Base-by-base conservation (phyloP, 2,113 vertebrate species). In the Spea multiplicata region DNA sequence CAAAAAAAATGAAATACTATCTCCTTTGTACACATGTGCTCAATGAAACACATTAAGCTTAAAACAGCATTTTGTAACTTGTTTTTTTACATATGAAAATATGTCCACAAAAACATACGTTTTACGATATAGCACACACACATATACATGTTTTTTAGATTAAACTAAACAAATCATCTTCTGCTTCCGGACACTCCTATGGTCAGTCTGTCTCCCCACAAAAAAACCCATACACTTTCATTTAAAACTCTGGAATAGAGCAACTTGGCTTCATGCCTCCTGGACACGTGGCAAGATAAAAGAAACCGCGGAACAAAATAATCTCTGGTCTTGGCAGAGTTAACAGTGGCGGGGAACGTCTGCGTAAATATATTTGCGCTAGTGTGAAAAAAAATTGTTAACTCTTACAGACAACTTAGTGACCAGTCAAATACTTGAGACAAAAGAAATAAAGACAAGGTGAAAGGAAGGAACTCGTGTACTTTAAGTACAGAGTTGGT, bases 271-370 rank as follows among this genome's bases (percentile, higher is more conserved):
- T 66, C 17, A 44, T 9, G 6, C 14, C 17, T 8, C 44, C 17
- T 48, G 66, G 46, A 44, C 12, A 68, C 66, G 44, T 47, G 66
- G 66, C 66, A 68, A 45, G 66, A 48, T 10, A 10, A 68, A 48
- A 48, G 8, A 3, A 66, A 66, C 65, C 65, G 8, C 61, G 17
- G n/a, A 7, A 64, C 10, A 52, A 52, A 52, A 52, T 52, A 52
- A 52, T 7, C 50, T 52, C 9, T 1, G 50, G 50, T 52, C 50
- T 52, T 52, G 50, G 50, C 50, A 52, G 50, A 52, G 6, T 7
- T 52, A 52, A 52, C 9, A 1, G 50, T 7, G 50, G 9, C 9
- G 50, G 50, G 50, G 50, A 52, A 10, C 1, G 50, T 52, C 9
- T 10, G 6, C 9, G 50, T 52, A 8, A 52, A 52, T 52, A n/a